These are phyloP conservation scores for Lontra canadensis DNA, from an alignment of 2,113 vertebrate genomes.

Conservation along the genomic window DNA sequence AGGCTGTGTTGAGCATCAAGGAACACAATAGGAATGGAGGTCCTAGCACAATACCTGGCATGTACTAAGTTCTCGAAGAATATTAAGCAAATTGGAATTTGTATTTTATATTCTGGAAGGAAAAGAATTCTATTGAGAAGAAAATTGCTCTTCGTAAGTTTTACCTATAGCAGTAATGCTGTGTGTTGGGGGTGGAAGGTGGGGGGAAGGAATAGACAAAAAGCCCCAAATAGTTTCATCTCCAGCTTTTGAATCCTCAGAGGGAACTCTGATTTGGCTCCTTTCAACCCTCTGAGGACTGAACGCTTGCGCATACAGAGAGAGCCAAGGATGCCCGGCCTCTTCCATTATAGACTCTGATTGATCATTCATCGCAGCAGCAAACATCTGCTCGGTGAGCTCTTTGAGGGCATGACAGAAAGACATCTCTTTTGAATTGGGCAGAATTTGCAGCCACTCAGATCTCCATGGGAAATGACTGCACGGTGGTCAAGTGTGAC, in stretches of 20 bases:
- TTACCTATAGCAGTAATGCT: background rate
- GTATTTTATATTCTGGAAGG: background rate
- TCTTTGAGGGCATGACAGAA: background rate
- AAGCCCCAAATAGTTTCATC: background rate
- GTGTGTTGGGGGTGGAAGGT: background rate
- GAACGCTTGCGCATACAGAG: background rate
- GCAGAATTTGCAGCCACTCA: background rate
- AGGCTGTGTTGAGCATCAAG: background rate
- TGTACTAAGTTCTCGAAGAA: background rate
- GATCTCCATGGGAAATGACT: background rate
- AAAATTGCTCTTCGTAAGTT: constrained; percentile 39
- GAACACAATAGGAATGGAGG: background rate
- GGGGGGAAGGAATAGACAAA: background rate
- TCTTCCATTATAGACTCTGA: background rate
- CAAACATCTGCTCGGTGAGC: constrained; percentile 16
- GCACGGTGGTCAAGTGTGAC: background rate
- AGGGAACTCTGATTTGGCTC: constrained; percentile 62
- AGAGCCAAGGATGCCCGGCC: background rate
- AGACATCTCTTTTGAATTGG: background rate
- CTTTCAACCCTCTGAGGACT: constrained; percentile 56
- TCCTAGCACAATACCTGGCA: background rate
- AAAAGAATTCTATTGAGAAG: constrained; percentile 48
- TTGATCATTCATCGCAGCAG: constrained; percentile 35
- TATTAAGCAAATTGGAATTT: constrained; percentile 5
- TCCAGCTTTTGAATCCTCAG: constrained; percentile 44